Percentiles rank a stretch among this genome's conserved stretches.
Evolutionary conservation across 2,888 invertebrate species (phyloP).

Genomic region (Acleris literana): DNA sequence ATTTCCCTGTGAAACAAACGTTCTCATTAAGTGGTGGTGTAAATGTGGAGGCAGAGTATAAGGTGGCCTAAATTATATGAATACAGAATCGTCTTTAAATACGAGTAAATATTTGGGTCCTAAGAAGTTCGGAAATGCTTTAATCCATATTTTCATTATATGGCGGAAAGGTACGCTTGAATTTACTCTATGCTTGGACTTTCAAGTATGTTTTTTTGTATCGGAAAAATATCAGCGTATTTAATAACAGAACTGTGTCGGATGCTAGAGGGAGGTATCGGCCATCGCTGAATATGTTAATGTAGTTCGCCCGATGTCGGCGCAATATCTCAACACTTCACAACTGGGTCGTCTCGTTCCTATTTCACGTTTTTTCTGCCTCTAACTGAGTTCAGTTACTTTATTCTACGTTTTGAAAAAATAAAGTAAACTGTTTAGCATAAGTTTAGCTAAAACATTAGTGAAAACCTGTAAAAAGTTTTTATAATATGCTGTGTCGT

Average conservation of each 20-base stretch:
- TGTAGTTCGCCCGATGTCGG: conserved; percentile 51
- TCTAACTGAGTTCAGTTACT: conserved; percentile 8
- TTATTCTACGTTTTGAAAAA: not conserved
- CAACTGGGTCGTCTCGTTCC: conserved; percentile 60
- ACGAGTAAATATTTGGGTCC: no score
- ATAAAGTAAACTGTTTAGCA: not conserved
- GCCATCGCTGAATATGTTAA: conserved; percentile 75
- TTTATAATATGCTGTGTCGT: not conserved
- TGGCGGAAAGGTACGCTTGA: no score
- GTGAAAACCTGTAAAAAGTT: no score
- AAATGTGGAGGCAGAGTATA: no score
- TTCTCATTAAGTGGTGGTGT: no score
- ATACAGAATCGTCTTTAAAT: no score
- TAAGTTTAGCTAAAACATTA: no score
- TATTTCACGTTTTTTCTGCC: conserved; percentile 50
- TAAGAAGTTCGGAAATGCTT: no score
- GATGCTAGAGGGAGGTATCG: conserved; percentile 42
- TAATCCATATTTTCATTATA: no score
- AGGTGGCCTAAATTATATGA: no score
- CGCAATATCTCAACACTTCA: conserved; percentile 66
- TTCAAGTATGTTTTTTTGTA: not conserved
- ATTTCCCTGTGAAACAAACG: no score
- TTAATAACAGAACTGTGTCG: conserved; percentile 38
- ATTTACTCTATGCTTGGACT: no score
- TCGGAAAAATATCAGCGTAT: conserved; percentile 4